phyloP scores from a whole-genome alignment of 1,140 invertebrate species.

The Cotesia chilonis region DNA sequence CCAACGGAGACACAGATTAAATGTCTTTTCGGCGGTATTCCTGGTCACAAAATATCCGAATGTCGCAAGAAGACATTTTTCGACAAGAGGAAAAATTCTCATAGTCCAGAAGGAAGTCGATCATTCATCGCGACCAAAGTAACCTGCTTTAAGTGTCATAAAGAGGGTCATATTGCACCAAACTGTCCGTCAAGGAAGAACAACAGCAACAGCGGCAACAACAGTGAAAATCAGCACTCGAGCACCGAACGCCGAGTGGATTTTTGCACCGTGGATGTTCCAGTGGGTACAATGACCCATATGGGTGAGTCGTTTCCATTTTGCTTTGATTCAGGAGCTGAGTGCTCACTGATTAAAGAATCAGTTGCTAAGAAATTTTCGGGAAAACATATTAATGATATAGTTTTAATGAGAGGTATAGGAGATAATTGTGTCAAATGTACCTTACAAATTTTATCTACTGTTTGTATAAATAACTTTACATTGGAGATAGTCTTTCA shows the following conservation, averaged over 20 bases:
- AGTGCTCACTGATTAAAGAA: constrained; percentile 37
- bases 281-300: constrained; percentile 13
- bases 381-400: constrained; percentile 22
- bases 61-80: not conserved
- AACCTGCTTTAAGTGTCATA: constrained; percentile 24
- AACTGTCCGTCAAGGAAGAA: not conserved
- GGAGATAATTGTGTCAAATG: constrained; percentile 1
- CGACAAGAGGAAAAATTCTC: not conserved
- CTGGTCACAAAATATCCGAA: not conserved
- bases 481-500: constrained; percentile 17
- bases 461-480: not conserved
- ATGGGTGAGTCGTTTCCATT: constrained; percentile 36
- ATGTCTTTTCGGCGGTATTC: not conserved
- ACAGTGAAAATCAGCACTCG: too few species aligned
- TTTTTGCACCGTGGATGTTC: not conserved
- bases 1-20: not conserved
- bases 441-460: constrained; percentile 6
- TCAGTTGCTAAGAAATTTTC: constrained; percentile 22
- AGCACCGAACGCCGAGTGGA: constrained; percentile 9
- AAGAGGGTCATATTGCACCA: constrained; percentile 17
- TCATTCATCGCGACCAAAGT: not conserved
- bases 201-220: not conserved
- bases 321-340: constrained; percentile 38
- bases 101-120: not conserved
- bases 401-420: constrained; percentile 27